A percentile compares a stretch with the other conserved stretches of the same genome.
Evolutionary conservation across 2,113 vertebrate species (phyloP).

Genomic region (Bubalus kerabau): DNA sequence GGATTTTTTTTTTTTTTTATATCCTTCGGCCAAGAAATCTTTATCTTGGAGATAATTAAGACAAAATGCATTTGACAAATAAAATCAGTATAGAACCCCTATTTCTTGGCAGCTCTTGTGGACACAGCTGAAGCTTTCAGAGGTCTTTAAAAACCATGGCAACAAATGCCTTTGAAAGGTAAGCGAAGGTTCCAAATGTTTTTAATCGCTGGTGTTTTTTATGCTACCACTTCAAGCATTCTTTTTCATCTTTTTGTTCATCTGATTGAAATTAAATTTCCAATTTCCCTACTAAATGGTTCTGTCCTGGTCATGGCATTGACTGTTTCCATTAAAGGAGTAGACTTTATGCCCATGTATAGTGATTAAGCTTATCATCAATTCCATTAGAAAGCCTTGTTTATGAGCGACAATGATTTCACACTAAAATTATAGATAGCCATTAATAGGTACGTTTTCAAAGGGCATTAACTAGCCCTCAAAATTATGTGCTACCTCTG

Average conservation of each 20-base stretch:
- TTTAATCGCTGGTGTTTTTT: slow-evolving; percentile 65
- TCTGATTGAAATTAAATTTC: slow-evolving; percentile 69
- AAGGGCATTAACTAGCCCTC: slow-evolving; percentile 29
- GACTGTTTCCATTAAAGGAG: slow-evolving; percentile 48
- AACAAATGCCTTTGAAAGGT: slow-evolving; percentile 73
- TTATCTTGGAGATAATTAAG: slow-evolving; percentile 62
- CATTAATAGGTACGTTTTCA: slow-evolving; percentile 57
- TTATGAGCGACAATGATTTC: slow-evolving; percentile 54
- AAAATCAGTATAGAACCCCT: slow-evolving; percentile 64
- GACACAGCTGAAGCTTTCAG: slow-evolving; percentile 66
- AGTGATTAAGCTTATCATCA: slow-evolving; percentile 49
- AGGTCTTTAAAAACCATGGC: slow-evolving; percentile 75
- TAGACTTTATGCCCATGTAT: slow-evolving; percentile 7
- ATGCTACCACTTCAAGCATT: slow-evolving; percentile 62
- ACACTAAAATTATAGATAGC: slow-evolving; percentile 46
- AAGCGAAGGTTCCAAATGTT: slow-evolving; percentile 72
- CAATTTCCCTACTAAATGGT: slow-evolving; percentile 58
- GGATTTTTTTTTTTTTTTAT: no score
- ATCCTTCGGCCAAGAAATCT: neutral
- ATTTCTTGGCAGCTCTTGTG: slow-evolving; percentile 68
- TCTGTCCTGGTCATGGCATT: slow-evolving; percentile 20
- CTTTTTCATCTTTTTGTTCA: slow-evolving; percentile 65
- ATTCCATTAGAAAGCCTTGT: slow-evolving; percentile 55
- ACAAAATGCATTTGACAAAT: slow-evolving; percentile 64
- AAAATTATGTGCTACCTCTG: slow-evolving; percentile 11